phyloP scores from a whole-genome alignment of 2,113 vertebrate genomes.

The Eolophus roseicapilla region DNA sequence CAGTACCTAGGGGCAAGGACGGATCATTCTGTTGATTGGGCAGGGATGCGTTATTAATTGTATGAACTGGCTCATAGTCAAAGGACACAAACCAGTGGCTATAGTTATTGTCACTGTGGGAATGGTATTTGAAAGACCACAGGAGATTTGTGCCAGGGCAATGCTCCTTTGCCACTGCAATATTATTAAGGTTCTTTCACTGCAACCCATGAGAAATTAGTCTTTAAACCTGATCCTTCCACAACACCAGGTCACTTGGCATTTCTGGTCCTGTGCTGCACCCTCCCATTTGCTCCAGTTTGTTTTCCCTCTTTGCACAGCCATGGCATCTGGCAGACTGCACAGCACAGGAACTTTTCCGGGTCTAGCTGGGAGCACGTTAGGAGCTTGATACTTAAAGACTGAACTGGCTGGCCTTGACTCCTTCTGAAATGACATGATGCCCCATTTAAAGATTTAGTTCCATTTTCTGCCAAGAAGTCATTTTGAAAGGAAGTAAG shows the following conservation, averaged over 20 bases:
- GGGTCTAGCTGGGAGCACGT: background rate
- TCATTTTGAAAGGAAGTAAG: constrained; percentile 46
- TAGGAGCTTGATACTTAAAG: background rate
- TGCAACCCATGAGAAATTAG: background rate
- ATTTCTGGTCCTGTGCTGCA: background rate
- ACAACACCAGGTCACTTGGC: background rate
- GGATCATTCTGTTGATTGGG: constrained; percentile 19
- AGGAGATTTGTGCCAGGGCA: background rate
- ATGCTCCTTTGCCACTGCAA: background rate
- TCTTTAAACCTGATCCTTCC: background rate
- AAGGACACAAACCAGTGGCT: constrained; percentile 23
- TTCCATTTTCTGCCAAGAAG: constrained; percentile 41
- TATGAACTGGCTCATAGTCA: constrained; percentile 27
- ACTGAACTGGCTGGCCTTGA: constrained; percentile 27
- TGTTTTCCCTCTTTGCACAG: background rate
- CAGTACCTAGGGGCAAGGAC: constrained; percentile 56
- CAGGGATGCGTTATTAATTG: constrained; percentile 48
- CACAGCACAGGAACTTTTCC: background rate
- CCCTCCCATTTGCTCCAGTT: background rate
- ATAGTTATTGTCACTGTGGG: background rate
- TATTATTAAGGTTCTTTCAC: background rate
- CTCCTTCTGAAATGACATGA: background rate
- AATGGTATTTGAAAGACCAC: background rate
- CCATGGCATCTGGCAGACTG: background rate
- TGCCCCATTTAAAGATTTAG: constrained; percentile 12